phyloP scores from a whole-genome alignment of 2,888 invertebrate species.

The Drosophila macrospina region DNA sequence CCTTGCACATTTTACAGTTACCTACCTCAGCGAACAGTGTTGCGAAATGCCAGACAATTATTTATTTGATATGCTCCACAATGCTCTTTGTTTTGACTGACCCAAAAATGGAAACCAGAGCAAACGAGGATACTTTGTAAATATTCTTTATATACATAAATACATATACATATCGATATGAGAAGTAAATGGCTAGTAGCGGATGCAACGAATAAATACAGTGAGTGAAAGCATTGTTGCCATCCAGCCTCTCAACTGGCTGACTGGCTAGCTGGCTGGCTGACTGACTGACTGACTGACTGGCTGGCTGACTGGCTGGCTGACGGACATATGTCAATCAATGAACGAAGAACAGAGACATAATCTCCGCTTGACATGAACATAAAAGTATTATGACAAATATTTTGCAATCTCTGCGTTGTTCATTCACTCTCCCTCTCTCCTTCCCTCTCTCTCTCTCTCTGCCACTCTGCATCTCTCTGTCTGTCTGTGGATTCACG shows the following conservation, averaged over 20 bases:
- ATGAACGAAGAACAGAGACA: conserved; percentile 51
- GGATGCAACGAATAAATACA: conserved; percentile 48
- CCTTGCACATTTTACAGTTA: conserved; percentile 28
- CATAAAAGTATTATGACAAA: conserved; percentile 82
- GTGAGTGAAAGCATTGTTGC: conserved; percentile 25
- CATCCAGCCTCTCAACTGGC: conserved; percentile 8
- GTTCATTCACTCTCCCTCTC: not conserved
- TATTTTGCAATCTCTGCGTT: conserved; percentile 72
- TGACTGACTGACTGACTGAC: conserved; percentile 2
- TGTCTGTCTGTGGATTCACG: conserved; percentile 26
- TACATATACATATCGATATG: conserved; percentile 15
- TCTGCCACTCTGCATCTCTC: conserved; percentile 11
- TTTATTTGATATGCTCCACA: conserved; percentile 47
- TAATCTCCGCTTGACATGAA: conserved; percentile 80
- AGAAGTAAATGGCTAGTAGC: conserved; percentile 49
- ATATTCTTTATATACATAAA: conserved; percentile 3
- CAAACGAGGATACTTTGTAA: conserved; percentile 8
- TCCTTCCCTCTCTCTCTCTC: conserved; percentile 14
- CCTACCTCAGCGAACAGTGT: conserved; percentile 47
- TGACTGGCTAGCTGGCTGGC: too few species aligned
- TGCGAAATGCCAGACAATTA: conserved; percentile 53
- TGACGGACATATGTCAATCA: conserved; percentile 78
- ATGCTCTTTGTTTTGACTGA: conserved; percentile 64
- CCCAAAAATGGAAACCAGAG: conserved; percentile 29
- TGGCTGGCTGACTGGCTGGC: conserved; percentile 14